Evolutionary conservation across 2,888 invertebrate species (phyloP).

Genomic region (Rhodophaea formosa): DNA sequence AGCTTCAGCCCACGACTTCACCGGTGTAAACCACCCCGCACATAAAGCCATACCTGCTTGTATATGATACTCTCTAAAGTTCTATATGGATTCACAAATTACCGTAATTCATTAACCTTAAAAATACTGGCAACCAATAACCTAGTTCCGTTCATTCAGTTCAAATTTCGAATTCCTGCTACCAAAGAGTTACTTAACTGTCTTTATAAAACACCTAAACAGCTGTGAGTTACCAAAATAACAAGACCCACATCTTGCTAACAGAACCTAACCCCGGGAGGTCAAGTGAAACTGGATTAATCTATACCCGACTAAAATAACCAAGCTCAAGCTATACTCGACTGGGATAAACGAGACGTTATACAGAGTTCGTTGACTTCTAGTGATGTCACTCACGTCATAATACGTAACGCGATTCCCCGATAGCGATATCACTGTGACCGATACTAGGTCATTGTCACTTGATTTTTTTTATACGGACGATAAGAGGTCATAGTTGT

Average conservation of each 20-base stretch:
- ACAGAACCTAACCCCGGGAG: not conserved
- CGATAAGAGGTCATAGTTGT: conserved; percentile 11
- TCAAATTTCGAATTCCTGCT: not conserved
- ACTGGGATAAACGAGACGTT: conserved; percentile 7
- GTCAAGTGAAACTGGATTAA: not conserved
- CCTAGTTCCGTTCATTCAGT: too few species aligned
- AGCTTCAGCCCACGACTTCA: too few species aligned
- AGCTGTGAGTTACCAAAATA: not conserved
- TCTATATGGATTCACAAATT: too few species aligned
- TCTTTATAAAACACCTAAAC: not conserved
- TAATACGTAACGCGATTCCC: conserved; percentile 27
- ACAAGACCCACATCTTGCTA: not conserved
- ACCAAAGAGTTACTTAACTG: not conserved
- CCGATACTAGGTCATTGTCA: conserved; percentile 54
- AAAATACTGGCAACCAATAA: too few species aligned
- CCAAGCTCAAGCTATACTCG: not conserved
- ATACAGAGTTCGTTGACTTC: conserved; percentile 27
- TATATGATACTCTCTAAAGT: too few species aligned
- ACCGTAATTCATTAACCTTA: too few species aligned
- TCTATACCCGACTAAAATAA: conserved; percentile 5
- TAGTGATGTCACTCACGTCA: conserved; percentile 35
- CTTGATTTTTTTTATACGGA: conserved; percentile 31
- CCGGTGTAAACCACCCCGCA: too few species aligned
- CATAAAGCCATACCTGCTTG: too few species aligned
- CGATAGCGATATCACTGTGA: conserved; percentile 36